Evolutionary conservation across 2,888 invertebrate genomes (phyloP).

Genomic region (Ecliptopera silaceata): DNA sequence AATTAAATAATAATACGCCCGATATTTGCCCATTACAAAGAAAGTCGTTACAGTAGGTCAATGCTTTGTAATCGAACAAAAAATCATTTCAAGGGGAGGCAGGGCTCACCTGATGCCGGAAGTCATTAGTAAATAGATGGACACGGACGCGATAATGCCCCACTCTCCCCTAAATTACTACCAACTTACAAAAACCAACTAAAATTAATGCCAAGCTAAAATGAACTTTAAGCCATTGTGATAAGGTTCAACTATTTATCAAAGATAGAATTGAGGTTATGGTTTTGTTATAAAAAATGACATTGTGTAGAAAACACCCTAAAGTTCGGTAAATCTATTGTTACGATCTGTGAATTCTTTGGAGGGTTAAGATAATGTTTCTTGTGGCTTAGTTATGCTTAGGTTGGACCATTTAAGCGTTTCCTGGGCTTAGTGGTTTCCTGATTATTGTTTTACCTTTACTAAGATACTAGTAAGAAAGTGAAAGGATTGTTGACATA

Average conservation of each 20-base stretch:
- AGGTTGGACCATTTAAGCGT: conserved; percentile 26
- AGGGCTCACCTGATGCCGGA: conserved; percentile 79
- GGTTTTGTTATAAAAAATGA: conserved; percentile 65
- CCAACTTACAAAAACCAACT: conserved; percentile 36
- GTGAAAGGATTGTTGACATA: no score
- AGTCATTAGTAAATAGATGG: conserved; percentile 83
- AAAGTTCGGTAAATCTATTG: conserved; percentile 66
- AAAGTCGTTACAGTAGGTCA: conserved; percentile 35
- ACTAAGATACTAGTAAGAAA: no score
- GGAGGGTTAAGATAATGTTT: conserved; percentile 55
- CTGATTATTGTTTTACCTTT: neutral
- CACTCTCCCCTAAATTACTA: conserved; percentile 64
- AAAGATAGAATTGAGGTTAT: conserved; percentile 41
- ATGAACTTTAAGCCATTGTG: conserved; percentile 4
- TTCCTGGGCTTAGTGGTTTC: conserved; percentile 14
- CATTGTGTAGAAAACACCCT: conserved; percentile 71
- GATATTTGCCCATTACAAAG: conserved; percentile 19
- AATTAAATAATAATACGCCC: neutral
- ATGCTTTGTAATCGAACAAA: conserved; percentile 42
- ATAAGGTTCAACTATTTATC: conserved; percentile 28
- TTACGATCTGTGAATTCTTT: conserved; percentile 64
- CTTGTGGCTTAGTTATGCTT: conserved; percentile 36
- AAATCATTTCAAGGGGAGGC: conserved; percentile 59
- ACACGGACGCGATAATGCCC: conserved; percentile 74
- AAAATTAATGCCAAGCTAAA: conserved; percentile 1